Percentiles rank a stretch among this genome's conserved stretches.
These are phyloP conservation scores for Clarias pachynema DNA, from an alignment of 2,797 vertebrate species.

Conservation along the genomic window DNA sequence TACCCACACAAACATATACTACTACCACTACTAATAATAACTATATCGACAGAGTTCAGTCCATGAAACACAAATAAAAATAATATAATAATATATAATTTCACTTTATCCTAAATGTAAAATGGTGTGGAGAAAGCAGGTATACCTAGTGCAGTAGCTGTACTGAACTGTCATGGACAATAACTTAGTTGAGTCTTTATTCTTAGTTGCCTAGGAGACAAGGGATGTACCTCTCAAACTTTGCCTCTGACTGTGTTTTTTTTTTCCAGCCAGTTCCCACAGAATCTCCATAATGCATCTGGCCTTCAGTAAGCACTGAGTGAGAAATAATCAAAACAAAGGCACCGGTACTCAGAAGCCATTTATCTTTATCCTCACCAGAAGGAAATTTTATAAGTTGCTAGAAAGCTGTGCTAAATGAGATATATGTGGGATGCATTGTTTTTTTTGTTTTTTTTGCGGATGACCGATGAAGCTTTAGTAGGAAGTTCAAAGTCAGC, in stretches of 20 bases:
- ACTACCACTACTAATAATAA: too few species aligned
- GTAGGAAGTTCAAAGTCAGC: conserved; percentile 26
- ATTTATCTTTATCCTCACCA: conserved; percentile 9
- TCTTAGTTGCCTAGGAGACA: conserved; percentile 35
- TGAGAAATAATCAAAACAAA: conserved; percentile 6
- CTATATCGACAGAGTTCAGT: too few species aligned
- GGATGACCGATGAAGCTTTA: neutral
- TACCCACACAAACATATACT: too few species aligned
- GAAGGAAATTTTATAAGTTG: neutral
- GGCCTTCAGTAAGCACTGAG: neutral
- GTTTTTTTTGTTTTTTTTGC: neutral
- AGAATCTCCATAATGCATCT: neutral
- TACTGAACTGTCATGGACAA: neutral
- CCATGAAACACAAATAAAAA: too few species aligned
- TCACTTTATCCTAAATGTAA: neutral
- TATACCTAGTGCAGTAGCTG: neutral
- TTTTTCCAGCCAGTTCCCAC: neutral
- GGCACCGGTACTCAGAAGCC: neutral
- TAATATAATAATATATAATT: too few species aligned
- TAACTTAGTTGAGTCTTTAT: conserved; percentile 10
- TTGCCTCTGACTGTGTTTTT: neutral
- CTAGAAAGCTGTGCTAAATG: conserved; percentile 14
- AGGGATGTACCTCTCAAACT: conserved; percentile 13
- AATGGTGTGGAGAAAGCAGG: neutral
- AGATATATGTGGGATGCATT: conserved; percentile 27